These are phyloP conservation scores for Sebastes steindachneri DNA, from an alignment of 2,797 vertebrate genomes.

Conservation along the genomic window DNA sequence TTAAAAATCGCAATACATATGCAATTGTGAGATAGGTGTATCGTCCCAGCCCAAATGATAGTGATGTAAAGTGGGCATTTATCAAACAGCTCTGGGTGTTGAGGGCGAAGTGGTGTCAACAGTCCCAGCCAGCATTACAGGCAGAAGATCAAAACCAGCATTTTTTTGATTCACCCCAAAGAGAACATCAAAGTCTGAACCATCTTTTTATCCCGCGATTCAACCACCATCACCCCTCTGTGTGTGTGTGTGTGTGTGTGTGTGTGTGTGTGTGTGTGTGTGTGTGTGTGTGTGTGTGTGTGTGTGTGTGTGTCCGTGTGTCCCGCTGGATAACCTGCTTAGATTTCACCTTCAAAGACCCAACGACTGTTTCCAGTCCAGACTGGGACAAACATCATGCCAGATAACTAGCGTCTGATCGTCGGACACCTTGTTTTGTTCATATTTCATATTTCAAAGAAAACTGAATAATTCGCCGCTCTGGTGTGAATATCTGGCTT, in stretches of 20 bases:
- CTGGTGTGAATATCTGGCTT: too few relatives aligned
- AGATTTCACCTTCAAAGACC: constrained; percentile 12
- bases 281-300: too few relatives aligned
- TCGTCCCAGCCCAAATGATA: not conserved
- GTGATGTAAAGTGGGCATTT: not conserved
- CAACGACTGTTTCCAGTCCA: not conserved
- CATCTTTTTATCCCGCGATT: not conserved
- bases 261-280: too few relatives aligned
- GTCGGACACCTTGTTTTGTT: not conserved
- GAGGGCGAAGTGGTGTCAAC: not conserved
- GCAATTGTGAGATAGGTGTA: too few relatives aligned
- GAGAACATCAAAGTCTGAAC: not conserved
- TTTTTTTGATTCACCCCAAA: not conserved
- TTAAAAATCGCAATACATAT: too few relatives aligned
- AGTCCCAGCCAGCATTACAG: not conserved
- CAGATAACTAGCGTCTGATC: not conserved
- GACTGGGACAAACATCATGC: not conserved
- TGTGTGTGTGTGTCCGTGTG: too few relatives aligned
- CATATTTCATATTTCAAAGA: not conserved
- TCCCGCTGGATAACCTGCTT: not conserved
- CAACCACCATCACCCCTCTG: too few relatives aligned
- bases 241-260: too few relatives aligned
- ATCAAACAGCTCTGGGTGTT: not conserved
- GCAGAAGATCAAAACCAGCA: constrained; percentile 1
- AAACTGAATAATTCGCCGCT: too few relatives aligned